Evolutionary conservation across 2,797 vertebrate species (phyloP), one percentile per base, ranked within the genome.

Genomic region (Anniella stebbinsi): DNA sequence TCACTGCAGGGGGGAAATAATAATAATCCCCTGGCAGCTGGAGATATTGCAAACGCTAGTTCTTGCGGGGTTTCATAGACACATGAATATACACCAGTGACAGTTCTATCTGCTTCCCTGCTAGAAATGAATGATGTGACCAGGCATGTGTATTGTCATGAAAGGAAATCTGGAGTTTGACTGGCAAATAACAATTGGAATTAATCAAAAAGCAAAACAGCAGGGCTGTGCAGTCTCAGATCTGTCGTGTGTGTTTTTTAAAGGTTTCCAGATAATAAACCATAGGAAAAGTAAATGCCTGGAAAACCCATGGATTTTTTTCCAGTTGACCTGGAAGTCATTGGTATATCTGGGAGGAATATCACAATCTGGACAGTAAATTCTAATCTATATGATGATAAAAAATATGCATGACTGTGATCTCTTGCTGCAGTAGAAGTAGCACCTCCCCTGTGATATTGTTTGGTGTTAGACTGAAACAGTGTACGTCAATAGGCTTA

Each of bases 11-110:
- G 54, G 87, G 0, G 78, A 66, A 81, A 15, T 45, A 38, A 91
- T 91, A 84, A 80, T 73, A 78, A 84, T 86, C 87, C 93, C 66
- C 90, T 86, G 89, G 91, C 93, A 95, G 60, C 77, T 93, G 82
- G 36, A 86, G 73, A 87, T 23, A 76, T 77, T 91, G 86, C 75
- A 91, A 84, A 80, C 90, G 83, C 45, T 85, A 86, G 4, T 70
- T 83, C 73, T 86, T 78, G 45, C 33, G 88, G 45, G 80, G 78
- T 88, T 89, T 88, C 89, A 92, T 21, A 87, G 91, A 80, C 57
- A 63, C 48, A 83, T 92, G 73, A 77, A 38, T 89, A 91, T 90
- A 88, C 51, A 90, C 77, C 84, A 93, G 86, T 84, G 84, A 51
- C 0, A 0, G 0, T 4, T 80, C 73, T 82, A 86, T 45, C 17